A percentile compares a stretch with the other conserved stretches of the same genome.
Evolutionary conservation across 2,888 invertebrate species (phyloP).

Genomic region (Clunio marinus): DNA sequence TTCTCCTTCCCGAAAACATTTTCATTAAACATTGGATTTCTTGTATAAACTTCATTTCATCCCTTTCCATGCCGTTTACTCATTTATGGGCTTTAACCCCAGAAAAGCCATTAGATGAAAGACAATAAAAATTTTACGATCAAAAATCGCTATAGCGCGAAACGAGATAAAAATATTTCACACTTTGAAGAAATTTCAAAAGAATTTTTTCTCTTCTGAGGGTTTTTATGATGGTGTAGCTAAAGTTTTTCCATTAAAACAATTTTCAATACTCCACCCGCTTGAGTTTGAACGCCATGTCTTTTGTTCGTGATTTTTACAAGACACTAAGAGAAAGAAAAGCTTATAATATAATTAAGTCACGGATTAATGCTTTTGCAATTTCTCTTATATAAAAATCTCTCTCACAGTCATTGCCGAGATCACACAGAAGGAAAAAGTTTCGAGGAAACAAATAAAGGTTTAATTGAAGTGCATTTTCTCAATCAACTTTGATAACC

Average conservation of each 20-base stretch:
- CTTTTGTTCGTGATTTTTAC: neutral
- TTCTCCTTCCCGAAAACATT: no score
- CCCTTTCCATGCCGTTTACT: neutral
- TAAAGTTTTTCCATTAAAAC: conserved; percentile 39
- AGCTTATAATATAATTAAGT: conserved; percentile 38
- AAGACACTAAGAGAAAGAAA: neutral
- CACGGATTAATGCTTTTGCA: conserved; percentile 36
- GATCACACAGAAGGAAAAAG: neutral
- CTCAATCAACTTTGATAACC: neutral
- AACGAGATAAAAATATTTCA: conserved; percentile 28
- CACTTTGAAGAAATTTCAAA: conserved; percentile 23
- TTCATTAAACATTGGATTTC: neutral
- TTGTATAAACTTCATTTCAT: neutral
- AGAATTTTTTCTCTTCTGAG: neutral
- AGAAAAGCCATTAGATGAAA: conserved; percentile 23
- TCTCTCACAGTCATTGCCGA: neutral
- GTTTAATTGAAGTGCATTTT: neutral
- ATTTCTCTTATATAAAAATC: conserved; percentile 10
- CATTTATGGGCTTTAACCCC: conserved; percentile 2
- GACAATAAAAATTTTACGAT: conserved; percentile 37
- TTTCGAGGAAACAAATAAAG: conserved; percentile 10
- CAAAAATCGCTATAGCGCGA: conserved; percentile 31
- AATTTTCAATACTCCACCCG: conserved; percentile 22
- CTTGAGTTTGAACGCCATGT: neutral
- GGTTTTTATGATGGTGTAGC: conserved; percentile 27